Conservation (phyloP, 2,888 invertebrate genomes). For the Nysson spinosus region DNA sequence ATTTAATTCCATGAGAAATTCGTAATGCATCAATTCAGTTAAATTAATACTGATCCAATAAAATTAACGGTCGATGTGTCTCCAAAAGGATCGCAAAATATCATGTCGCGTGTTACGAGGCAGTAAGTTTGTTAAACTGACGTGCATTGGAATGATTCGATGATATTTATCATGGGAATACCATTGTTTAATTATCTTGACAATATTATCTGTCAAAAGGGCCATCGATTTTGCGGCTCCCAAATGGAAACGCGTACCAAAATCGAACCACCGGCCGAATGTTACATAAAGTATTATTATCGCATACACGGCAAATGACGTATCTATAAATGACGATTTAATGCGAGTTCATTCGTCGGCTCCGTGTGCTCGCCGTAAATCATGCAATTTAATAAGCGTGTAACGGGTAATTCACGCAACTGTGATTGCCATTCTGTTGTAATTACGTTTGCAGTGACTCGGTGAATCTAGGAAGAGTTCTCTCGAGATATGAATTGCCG, state of each 20-base stretch:
- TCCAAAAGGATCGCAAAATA: no score
- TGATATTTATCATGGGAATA: slow-evolving; percentile 26
- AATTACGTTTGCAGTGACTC: not conserved
- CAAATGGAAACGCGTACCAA: not conserved
- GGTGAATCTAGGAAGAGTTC: not conserved
- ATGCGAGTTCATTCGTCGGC: slow-evolving; percentile 40
- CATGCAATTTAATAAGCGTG: slow-evolving; percentile 44
- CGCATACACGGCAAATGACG: slow-evolving; percentile 29
- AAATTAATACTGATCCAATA: no score
- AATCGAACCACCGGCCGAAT: slow-evolving; percentile 9
- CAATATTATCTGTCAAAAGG: slow-evolving; percentile 37
- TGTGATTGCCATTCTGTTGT: slow-evolving; percentile 36
- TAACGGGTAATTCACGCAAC: slow-evolving; percentile 10
- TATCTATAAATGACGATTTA: slow-evolving; percentile 49
- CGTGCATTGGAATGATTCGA: slow-evolving; percentile 14
- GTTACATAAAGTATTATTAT: slow-evolving; percentile 42
- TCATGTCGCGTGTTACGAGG: no score
- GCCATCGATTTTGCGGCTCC: slow-evolving; percentile 34
- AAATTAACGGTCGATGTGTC: no score
- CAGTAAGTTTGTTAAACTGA: not conserved
- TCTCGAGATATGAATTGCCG: no score
- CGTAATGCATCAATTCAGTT: no score
- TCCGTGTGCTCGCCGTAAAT: slow-evolving; percentile 37
- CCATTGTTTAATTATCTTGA: slow-evolving; percentile 45
- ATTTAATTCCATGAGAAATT: no score